Percentiles rank a stretch among this genome's conserved stretches.
Conservation (phyloP, 2,113 vertebrate genomes). For the Pedetes capensis region DNA sequence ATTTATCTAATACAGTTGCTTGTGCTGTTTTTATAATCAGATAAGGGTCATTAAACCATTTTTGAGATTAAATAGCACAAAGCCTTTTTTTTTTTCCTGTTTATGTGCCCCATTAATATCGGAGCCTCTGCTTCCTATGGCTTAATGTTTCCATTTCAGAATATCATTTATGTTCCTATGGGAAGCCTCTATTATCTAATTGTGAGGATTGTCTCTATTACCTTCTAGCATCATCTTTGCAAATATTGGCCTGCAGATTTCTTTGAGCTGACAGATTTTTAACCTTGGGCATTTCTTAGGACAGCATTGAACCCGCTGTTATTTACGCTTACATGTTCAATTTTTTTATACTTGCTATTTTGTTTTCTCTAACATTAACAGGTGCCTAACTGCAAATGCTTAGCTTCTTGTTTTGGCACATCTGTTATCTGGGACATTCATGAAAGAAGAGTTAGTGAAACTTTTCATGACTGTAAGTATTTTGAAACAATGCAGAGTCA, state of each 20-base stretch:
- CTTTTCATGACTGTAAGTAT: neutral
- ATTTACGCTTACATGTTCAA: slow-evolving; percentile 30
- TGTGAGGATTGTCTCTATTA: slow-evolving; percentile 82
- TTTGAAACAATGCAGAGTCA: neutral
- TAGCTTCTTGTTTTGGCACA: neutral
- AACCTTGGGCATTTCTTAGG: slow-evolving; percentile 74
- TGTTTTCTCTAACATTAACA: slow-evolving; percentile 46
- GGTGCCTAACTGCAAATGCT: neutral
- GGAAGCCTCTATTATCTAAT: slow-evolving; percentile 83
- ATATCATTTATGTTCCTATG: slow-evolving; percentile 82
- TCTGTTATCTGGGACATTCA: neutral
- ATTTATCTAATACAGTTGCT: slow-evolving; percentile 85
- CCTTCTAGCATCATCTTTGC: slow-evolving; percentile 78
- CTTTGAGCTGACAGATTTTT: slow-evolving; percentile 67
- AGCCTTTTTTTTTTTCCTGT: slow-evolving; percentile 82
- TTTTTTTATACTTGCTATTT: slow-evolving; percentile 47
- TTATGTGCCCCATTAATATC: slow-evolving; percentile 84
- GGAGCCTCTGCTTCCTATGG: slow-evolving; percentile 80
- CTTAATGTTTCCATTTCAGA: slow-evolving; percentile 82
- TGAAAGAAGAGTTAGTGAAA: neutral
- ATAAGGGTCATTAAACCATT: slow-evolving; percentile 87
- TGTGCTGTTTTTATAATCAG: slow-evolving; percentile 85
- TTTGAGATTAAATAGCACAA: slow-evolving; percentile 89
- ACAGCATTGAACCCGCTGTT: slow-evolving; percentile 70
- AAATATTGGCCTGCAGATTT: slow-evolving; percentile 81